A percentile compares a stretch with the other conserved stretches of the same genome.
phyloP scores from a whole-genome alignment of 2,113 vertebrate species.

The Campylorhamphus procurvoides region DNA sequence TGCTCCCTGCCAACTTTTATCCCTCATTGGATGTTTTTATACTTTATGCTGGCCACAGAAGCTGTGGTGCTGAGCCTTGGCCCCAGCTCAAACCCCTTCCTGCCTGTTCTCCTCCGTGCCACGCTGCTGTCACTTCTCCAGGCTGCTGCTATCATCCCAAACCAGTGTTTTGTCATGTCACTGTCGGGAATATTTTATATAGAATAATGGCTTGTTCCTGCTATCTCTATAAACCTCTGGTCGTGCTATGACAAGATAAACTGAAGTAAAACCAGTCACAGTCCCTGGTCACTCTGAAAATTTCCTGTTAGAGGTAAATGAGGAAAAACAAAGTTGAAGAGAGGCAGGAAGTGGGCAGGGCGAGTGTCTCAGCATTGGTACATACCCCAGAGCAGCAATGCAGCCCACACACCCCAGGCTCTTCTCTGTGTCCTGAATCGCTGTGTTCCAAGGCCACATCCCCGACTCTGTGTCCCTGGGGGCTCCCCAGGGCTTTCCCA shows the following conservation, averaged over 20 bases:
- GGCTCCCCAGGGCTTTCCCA: neutral
- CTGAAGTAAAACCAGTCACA: neutral
- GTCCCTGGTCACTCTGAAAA: neutral
- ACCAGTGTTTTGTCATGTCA: neutral
- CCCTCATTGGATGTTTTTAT: constrained; percentile 1
- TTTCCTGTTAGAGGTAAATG: neutral
- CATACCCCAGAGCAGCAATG: rapidly evolving
- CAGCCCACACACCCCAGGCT: neutral
- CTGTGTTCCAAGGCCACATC: neutral
- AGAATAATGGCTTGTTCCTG: neutral
- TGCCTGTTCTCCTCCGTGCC: neutral
- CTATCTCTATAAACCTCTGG: neutral
- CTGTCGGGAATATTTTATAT: neutral
- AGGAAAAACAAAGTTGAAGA: neutral
- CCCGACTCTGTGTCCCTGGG: neutral
- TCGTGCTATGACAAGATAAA: constrained; percentile 22
- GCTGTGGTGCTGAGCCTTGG: rapidly evolving
- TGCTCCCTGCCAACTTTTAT: neutral
- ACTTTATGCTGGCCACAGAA: neutral
- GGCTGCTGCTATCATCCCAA: constrained; percentile 12
- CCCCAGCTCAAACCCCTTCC: rapidly evolving
- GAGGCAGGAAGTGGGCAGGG: neutral
- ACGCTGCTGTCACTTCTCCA: neutral
- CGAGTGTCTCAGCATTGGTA: neutral
- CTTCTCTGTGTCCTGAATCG: neutral